Conservation (phyloP, 2,888 invertebrate genomes). For the Podabrus alpinus region DNA sequence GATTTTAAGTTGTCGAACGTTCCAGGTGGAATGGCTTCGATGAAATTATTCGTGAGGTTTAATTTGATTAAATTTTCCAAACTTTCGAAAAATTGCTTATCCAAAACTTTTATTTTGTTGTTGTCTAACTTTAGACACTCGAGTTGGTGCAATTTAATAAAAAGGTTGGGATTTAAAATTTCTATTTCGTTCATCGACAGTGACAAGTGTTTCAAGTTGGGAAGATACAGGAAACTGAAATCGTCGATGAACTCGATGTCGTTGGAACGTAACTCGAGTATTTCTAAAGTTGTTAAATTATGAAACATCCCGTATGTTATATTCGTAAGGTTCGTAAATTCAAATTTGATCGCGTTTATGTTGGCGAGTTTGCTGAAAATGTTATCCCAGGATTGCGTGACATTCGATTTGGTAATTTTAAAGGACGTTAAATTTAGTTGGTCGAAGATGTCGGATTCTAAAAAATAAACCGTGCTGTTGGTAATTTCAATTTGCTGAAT, state of each 20-base stretch:
- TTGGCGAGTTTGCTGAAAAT: slow-evolving; percentile 4
- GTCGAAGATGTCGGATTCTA: neutral
- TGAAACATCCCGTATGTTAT: neutral
- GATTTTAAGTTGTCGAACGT: slow-evolving; percentile 17
- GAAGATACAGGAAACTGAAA: neutral
- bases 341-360: slow-evolving; percentile 7
- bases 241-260: slow-evolving; percentile 7
- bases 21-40: slow-evolving; percentile 12
- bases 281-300: slow-evolving; percentile 1
- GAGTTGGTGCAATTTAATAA: slow-evolving; percentile 10
- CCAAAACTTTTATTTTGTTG: slow-evolving; percentile 21
- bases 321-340: slow-evolving; percentile 8
- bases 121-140: slow-evolving; percentile 21
- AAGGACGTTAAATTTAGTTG: slow-evolving; percentile 11
- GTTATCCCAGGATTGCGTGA: slow-evolving; percentile 4
- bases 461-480: slow-evolving; percentile 17
- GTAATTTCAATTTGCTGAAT: slow-evolving; percentile 16
- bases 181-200: slow-evolving; percentile 14
- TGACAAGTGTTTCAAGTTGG: slow-evolving; percentile 3
- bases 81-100: slow-evolving; percentile 18
- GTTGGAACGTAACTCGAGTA: slow-evolving; percentile 4
- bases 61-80: slow-evolving; percentile 14
- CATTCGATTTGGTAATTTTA: slow-evolving; percentile 12
- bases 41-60: slow-evolving; percentile 20
- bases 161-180: slow-evolving; percentile 6